Base-by-base conservation (phyloP, 1,140 invertebrate genomes). In the Eciton burchellii region DNA sequence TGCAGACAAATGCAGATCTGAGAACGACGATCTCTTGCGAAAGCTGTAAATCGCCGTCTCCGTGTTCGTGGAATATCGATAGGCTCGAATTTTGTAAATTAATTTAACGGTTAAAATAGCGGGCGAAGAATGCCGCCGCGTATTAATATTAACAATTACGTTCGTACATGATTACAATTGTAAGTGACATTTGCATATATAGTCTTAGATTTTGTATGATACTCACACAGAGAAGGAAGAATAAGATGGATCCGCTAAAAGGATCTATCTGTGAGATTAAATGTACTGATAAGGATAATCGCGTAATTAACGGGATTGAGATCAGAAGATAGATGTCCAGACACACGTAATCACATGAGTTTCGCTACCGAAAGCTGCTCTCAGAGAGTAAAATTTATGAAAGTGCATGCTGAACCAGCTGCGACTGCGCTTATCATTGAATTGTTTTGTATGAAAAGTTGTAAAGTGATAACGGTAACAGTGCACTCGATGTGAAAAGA, bases 401-500 rank as follows among this genome's bases (percentile, higher is more conserved):
- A n/a, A 54, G 14, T 29, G n/a, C 19, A 52, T 11, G 16, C 41
- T 52, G 66, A 70, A 60, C 16, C 41, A 35, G 35, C 57, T 41
- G 56, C 57, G 72, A 76, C 19, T 35, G 43, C 74, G 43, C 57
- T 84, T 56, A 73, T 66, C 74, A 86, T 84, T 52, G 77, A 88
- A 87, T 87, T 76, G 47, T 83, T 87, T 86, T 89, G 83, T 87
- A 86, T 85, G 56, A 76, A 87, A 62, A 88, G 29, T 88, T 87
- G 77, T 87, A 85, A 89, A 89, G 66, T 76, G 85, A 85, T 88
- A 88, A 85, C 82, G 77, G 68, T 84, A 88, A 87, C 82, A 88
- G 87, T 89, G 85, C 87, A 89, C 88, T 89, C 63, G 83, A 89
- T 89, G 89, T 89, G 85, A 88, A 89, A 89, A 49, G 86, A 89